Percentiles rank a stretch among this genome's conserved stretches.
Conservation (phyloP, 2,888 invertebrate species). For the Ischnus inquisitorius region DNA sequence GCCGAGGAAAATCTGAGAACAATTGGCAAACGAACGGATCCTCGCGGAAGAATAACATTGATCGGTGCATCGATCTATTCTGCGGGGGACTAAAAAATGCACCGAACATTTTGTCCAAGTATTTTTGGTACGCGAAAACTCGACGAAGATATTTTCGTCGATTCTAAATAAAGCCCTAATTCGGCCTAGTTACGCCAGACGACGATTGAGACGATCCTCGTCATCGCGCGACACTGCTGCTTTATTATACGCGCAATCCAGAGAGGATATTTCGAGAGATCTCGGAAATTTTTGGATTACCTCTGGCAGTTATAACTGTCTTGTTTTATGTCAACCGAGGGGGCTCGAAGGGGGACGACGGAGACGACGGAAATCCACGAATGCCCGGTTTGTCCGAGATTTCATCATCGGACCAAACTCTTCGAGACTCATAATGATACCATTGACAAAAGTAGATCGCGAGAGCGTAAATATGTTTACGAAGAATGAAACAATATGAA, state of each 20-base stretch:
- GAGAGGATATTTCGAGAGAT: slow-evolving; percentile 64
- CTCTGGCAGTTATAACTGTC: slow-evolving; percentile 30
- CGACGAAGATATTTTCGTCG: slow-evolving; percentile 77
- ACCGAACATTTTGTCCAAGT: slow-evolving; percentile 1
- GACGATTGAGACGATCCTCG: slow-evolving; percentile 75
- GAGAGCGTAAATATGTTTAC: slow-evolving; percentile 2
- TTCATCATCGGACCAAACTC: slow-evolving; percentile 31
- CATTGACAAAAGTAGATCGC: slow-evolving; percentile 17
- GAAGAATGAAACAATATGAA: not conserved
- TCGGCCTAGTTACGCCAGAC: slow-evolving; percentile 79
- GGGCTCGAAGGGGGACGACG: too few relatives aligned
- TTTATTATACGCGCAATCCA: slow-evolving; percentile 38
- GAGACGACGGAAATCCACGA: slow-evolving; percentile 14
- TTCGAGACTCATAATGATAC: slow-evolving; percentile 5
- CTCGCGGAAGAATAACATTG: too few relatives aligned
- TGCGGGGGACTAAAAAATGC: not conserved
- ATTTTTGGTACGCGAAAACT: slow-evolving; percentile 10
- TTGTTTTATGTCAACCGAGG: slow-evolving; percentile 3
- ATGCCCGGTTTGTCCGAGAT: slow-evolving; percentile 33
- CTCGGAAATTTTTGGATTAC: slow-evolving; percentile 48
- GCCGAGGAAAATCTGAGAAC: too few relatives aligned
- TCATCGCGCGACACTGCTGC: slow-evolving; percentile 72
- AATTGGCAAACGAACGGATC: too few relatives aligned
- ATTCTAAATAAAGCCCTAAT: slow-evolving; percentile 83
- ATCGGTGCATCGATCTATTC: too few relatives aligned